These are phyloP conservation scores for Megatriorchis doriae DNA, from an alignment of 2,113 vertebrate genomes.

Conservation along the genomic window DNA sequence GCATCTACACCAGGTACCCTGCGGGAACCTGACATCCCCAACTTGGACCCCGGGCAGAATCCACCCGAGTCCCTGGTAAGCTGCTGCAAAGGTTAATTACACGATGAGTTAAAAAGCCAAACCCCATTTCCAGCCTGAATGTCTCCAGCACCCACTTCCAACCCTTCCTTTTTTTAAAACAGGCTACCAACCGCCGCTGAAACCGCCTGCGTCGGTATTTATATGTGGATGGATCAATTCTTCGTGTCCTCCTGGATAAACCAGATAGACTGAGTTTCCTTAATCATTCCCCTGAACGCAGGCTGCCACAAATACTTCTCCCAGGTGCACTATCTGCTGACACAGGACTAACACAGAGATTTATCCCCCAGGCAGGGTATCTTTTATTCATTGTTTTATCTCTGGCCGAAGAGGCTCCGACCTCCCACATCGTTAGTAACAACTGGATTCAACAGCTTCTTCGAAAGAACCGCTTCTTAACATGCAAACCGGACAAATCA, in stretches of 20 bases:
- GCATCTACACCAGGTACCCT: neutral
- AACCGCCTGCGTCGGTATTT: accelerated
- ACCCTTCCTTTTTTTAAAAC: neutral
- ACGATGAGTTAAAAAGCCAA: neutral
- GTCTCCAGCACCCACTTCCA: neutral
- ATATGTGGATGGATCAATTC: neutral
- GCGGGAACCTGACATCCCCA: accelerated
- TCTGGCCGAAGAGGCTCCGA: neutral
- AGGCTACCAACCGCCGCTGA: accelerated
- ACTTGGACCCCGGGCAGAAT: neutral
- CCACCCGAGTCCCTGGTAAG: accelerated
- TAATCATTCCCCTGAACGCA: neutral
- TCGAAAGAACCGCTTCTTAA: neutral
- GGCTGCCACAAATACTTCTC: neutral
- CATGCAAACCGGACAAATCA: neutral
- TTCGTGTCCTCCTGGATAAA: neutral
- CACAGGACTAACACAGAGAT: neutral
- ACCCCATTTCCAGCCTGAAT: neutral
- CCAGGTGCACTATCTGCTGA: neutral
- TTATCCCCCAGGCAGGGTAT: neutral
- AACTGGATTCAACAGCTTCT: neutral
- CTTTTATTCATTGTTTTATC: neutral
- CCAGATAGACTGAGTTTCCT: neutral
- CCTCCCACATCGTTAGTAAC: accelerated
- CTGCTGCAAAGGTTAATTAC: neutral